Evolutionary conservation across 2,113 vertebrate genomes (phyloP).

Genomic region (Phainopepla nitens): DNA sequence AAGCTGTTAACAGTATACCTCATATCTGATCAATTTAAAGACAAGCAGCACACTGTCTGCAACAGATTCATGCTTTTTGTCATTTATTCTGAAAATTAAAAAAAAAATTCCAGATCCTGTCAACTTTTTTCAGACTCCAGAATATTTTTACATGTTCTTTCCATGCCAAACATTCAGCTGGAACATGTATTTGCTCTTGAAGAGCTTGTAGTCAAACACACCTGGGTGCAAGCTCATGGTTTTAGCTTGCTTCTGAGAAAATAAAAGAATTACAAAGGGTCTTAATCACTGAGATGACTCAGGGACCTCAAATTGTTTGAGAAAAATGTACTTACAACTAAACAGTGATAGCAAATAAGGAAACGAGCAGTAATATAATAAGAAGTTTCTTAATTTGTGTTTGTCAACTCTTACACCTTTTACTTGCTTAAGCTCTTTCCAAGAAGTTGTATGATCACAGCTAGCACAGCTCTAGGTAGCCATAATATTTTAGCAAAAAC

Average conservation of each 20-base stretch:
- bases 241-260: background rate
- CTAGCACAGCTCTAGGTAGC: background rate
- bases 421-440: background rate
- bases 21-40: background rate
- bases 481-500: background rate
- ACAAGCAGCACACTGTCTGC: background rate
- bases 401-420: background rate
- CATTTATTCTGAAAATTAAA: background rate
- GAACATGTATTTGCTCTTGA: background rate
- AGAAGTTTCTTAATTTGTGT: background rate
- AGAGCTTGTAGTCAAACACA: background rate
- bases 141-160: background rate
- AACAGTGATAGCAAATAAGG: background rate
- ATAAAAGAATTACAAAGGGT: background rate
- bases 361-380: background rate
- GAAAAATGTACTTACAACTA: background rate
- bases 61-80: background rate
- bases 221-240: background rate
- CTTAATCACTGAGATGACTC: background rate
- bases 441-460: background rate
- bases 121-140: background rate
- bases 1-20: background rate
- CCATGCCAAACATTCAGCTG: background rate
- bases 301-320: background rate
- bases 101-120: background rate